phyloP scores from a whole-genome alignment of 2,797 vertebrate genomes.

The Chlorospingus semifuscus region DNA sequence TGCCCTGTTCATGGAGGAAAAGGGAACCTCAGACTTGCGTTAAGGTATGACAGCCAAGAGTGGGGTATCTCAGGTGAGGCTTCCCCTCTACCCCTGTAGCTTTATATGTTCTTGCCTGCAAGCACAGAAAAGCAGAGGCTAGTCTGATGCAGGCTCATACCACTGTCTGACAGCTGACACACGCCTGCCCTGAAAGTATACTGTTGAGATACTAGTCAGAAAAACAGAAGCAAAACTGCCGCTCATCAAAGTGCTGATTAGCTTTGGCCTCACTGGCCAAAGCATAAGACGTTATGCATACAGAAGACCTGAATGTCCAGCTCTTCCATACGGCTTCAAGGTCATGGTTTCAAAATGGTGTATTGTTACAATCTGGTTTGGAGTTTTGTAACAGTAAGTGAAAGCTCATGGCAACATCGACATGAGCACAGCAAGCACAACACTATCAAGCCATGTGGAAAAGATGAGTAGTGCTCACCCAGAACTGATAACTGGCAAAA shows the following conservation, averaged over 20 bases:
- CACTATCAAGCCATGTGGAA: neutral
- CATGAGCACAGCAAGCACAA: accelerated
- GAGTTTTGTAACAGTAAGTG: neutral
- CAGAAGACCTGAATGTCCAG: neutral
- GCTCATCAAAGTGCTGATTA: neutral
- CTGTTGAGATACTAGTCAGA: neutral
- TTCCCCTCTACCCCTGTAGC: no score
- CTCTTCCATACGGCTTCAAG: neutral
- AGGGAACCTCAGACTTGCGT: neutral
- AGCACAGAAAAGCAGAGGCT: neutral
- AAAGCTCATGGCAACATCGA: neutral
- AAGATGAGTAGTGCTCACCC: neutral
- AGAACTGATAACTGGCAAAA: neutral
- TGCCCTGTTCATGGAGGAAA: neutral
- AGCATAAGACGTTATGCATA: no score
- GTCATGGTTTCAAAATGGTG: accelerated
- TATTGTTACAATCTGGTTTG: neutral
- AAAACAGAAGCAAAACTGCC: neutral
- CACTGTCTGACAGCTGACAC: no score
- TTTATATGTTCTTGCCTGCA: neutral
- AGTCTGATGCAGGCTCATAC: neutral
- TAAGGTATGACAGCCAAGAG: neutral
- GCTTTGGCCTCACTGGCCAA: neutral
- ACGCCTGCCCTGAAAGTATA: neutral
- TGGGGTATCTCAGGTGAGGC: neutral